phyloP scores from a whole-genome alignment of 2,888 invertebrate genomes.

The Eupeodes latifasciatus region DNA sequence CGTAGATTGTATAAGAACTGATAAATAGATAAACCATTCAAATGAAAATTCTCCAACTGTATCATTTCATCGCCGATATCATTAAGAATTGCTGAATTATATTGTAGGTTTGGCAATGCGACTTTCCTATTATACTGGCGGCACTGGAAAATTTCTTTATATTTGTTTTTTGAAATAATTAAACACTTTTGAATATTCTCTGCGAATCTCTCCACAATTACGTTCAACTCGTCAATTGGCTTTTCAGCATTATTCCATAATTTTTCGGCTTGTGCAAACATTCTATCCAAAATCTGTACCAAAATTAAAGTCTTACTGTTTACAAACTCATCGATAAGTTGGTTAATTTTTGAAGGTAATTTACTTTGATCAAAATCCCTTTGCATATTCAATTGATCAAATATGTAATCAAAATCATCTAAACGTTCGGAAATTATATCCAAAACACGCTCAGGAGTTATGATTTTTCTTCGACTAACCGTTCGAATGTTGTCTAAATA shows the following conservation, averaged over 20 bases:
- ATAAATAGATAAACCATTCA: background rate
- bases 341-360: constrained; percentile 27
- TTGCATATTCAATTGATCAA: constrained; percentile 28
- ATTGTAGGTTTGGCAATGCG: constrained; percentile 6
- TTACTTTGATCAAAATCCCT: constrained; percentile 20
- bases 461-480: background rate
- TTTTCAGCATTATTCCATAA: background rate
- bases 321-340: constrained; percentile 35
- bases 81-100: background rate
- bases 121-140: background rate
- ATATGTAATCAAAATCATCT: background rate
- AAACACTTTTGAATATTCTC: constrained; percentile 26
- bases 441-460: background rate
- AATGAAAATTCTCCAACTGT: background rate
- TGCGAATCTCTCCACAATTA: background rate
- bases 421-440: background rate
- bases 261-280: background rate
- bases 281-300: constrained; percentile 8
- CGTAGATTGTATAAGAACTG: background rate
- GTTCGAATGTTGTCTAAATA: background rate
- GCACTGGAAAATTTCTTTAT: constrained; percentile 18
- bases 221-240: background rate
- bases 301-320: background rate
- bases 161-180: background rate
- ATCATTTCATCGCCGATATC: background rate